Percentiles rank a stretch among this genome's conserved stretches.
These are phyloP conservation scores for Dinoponera quadriceps DNA, from an alignment of 1,140 invertebrate genomes.

Conservation along the genomic window DNA sequence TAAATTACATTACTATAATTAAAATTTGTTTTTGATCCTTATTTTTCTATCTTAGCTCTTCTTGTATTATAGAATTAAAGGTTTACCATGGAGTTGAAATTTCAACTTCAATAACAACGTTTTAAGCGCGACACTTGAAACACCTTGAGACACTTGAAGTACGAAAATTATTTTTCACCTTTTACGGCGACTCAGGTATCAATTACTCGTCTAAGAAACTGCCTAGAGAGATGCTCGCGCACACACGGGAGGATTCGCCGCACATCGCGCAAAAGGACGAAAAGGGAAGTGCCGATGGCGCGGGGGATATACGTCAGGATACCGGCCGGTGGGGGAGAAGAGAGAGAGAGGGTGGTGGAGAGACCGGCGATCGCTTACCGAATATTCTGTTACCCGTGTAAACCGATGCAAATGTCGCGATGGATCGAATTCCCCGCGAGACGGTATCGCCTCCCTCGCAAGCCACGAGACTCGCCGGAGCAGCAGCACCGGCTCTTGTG, in stretches of 20 bases:
- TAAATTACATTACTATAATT: no score
- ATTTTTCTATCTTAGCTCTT: no score
- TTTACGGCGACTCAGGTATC: not conserved
- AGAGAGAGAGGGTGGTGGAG: constrained; percentile 1
- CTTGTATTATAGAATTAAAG: no score
- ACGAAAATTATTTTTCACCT: not conserved
- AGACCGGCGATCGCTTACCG: constrained; percentile 30
- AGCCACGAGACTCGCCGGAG: constrained; percentile 13
- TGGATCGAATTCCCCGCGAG: constrained; percentile 66
- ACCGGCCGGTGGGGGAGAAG: not conserved
- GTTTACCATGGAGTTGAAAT: no score
- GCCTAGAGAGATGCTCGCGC: not conserved
- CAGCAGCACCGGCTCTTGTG: constrained; percentile 66
- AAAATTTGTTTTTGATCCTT: no score
- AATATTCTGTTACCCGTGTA: constrained; percentile 58
- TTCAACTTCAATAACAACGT: no score
- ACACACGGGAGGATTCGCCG: constrained; percentile 21
- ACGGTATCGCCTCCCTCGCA: constrained; percentile 56
- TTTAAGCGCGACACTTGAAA: no score
- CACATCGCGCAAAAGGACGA: not conserved
- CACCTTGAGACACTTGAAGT: no score
- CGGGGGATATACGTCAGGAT: constrained; percentile 19
- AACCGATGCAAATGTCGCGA: constrained; percentile 62
- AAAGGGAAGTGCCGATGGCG: constrained; percentile 17
- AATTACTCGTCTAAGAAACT: not conserved